Evolutionary conservation across 1,140 invertebrate genomes (phyloP).

Genomic region (Drosophila cardini): DNA sequence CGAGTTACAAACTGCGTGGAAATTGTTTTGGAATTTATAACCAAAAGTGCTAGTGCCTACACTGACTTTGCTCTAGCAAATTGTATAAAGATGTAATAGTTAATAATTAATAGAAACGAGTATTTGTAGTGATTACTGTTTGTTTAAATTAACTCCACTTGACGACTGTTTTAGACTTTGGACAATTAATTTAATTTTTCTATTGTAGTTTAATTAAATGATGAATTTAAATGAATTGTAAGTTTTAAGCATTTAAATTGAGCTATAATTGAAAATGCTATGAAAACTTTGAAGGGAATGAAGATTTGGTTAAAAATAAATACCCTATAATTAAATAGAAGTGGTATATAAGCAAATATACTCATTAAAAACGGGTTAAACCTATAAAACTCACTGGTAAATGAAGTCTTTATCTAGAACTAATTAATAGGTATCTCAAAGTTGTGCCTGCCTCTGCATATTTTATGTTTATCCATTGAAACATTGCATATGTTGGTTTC

Average conservation of each 20-base stretch:
- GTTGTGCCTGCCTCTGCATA: background rate
- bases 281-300: constrained; percentile 18
- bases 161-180: no score
- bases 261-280: constrained; percentile 39
- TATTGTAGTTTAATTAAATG: background rate
- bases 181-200: no score
- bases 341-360: background rate
- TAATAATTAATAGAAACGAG: constrained; percentile 21
- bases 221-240: constrained; percentile 28
- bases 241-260: constrained; percentile 6
- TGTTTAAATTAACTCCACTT: no score
- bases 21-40: constrained; percentile 58
- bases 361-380: background rate
- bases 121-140: no score
- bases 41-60: constrained; percentile 15
- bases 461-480: constrained; percentile 15
- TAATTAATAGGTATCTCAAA: background rate
- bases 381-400: no score
- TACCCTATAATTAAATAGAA: background rate
- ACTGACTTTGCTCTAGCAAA: constrained; percentile 14
- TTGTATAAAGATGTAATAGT: constrained; percentile 36
- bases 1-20: constrained; percentile 41
- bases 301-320: constrained; percentile 16
- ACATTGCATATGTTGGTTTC: constrained; percentile 53
- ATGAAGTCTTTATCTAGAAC: background rate